Evolutionary conservation across 53 echinoderm and acorn worm species (phyloP).

Genomic region (Temnopleurus reevesii): DNA sequence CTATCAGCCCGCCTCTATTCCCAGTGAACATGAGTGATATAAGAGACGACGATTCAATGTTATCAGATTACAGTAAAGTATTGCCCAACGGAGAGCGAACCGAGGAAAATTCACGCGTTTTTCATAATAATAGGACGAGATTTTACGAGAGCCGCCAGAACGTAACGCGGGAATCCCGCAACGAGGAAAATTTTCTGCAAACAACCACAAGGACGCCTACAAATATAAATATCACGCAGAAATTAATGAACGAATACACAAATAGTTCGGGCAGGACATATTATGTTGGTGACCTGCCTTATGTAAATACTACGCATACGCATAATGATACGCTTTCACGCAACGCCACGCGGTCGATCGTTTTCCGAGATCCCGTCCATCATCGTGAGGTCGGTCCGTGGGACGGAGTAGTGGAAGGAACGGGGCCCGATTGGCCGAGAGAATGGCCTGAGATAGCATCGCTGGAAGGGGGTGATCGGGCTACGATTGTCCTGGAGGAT

Average conservation of each 20-base stretch:
- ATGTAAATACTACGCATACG: not conserved
- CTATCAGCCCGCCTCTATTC: slow-evolving; percentile 4
- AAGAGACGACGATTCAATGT: not conserved
- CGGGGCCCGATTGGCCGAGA: not conserved
- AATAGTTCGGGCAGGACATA: not conserved
- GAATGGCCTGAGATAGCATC: slow-evolving; percentile 30
- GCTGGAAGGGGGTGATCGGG: not conserved
- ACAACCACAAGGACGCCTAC: not conserved
- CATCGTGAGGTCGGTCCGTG: not conserved
- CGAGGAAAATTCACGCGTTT: not conserved
- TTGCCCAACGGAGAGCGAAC: not conserved
- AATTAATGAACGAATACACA: not conserved
- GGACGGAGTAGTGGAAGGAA: not conserved
- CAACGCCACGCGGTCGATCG: not conserved
- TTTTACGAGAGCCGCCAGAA: no score
- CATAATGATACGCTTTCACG: not conserved
- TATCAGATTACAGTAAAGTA: not conserved
- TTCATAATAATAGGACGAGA: not conserved
- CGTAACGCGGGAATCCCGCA: not conserved
- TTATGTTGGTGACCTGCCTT: not conserved
- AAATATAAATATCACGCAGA: not conserved
- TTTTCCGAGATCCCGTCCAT: not conserved
- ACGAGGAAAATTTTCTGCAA: not conserved
- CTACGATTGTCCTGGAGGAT: not conserved
- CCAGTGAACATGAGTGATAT: slow-evolving; percentile 45